Conservation (phyloP, 2,888 invertebrate genomes). For the Nebria salina region DNA sequence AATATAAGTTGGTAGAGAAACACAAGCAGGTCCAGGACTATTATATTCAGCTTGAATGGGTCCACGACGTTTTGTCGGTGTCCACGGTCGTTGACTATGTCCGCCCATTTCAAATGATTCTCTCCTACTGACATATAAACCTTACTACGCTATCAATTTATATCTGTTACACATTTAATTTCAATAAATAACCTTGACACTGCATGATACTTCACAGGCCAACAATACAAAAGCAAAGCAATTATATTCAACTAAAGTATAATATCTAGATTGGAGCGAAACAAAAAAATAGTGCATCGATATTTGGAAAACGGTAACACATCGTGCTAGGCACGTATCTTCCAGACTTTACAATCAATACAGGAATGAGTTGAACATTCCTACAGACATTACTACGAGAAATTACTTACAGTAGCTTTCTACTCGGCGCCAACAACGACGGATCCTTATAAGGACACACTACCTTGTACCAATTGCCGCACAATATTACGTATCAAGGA, state of each 20-base stretch:
- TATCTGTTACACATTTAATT: not conserved
- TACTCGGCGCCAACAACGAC: slow-evolving; percentile 27
- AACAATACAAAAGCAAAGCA: not conserved
- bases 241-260: too few species aligned
- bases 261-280: not conserved
- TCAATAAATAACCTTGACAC: not conserved
- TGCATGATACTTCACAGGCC: not conserved
- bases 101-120: slow-evolving; percentile 68
- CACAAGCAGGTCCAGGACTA: slow-evolving; percentile 90
- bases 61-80: slow-evolving; percentile 87
- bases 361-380: not conserved
- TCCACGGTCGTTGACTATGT: slow-evolving; percentile 88
- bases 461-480: slow-evolving; percentile 35
- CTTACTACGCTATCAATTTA: not conserved
- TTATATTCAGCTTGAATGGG: slow-evolving; percentile 87
- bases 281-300: not conserved
- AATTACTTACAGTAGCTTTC: slow-evolving; percentile 20
- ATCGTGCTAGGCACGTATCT: slow-evolving; percentile 20
- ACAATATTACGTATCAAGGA: slow-evolving; percentile 30
- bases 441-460: slow-evolving; percentile 33
- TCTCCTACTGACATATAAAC: not conserved
- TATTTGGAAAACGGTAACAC: slow-evolving; percentile 22
- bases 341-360: slow-evolving; percentile 37
- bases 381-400: not conserved
- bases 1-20: slow-evolving; percentile 81